Conservation (phyloP, 2,797 vertebrate species). For the Trachurus trachurus region DNA sequence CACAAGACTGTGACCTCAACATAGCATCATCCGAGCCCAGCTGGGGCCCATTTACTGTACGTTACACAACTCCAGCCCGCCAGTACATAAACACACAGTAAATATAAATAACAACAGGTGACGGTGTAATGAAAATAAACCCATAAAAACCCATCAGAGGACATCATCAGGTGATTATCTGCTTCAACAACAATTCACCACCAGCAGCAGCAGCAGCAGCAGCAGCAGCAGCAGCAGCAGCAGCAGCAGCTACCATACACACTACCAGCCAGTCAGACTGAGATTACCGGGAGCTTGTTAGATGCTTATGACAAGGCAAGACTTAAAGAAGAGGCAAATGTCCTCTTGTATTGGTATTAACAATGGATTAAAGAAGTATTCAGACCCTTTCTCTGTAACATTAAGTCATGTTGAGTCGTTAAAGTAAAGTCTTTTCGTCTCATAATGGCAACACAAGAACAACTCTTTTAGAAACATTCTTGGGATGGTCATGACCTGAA, state of each 20-base stretch:
- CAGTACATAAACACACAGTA: too few relatives aligned
- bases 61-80: neutral
- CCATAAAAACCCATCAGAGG: too few relatives aligned
- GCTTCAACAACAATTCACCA: neutral
- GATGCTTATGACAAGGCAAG: slow-evolving; percentile 36
- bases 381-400: neutral
- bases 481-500: too few relatives aligned
- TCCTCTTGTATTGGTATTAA: slow-evolving; percentile 7
- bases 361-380: neutral
- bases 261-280: slow-evolving; percentile 12
- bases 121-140: neutral
- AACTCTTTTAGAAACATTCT: too few relatives aligned
- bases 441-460: too few relatives aligned
- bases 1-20: slow-evolving; percentile 73
- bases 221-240: too few relatives aligned
- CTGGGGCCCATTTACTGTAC: slow-evolving; percentile 45
- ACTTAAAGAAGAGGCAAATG: neutral
- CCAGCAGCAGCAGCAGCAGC: too few relatives aligned
- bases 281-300: slow-evolving; percentile 48
- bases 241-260: neutral
- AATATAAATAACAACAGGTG: too few relatives aligned
- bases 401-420: neutral
- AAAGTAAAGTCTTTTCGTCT: too few relatives aligned
- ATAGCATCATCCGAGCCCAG: slow-evolving; percentile 45
- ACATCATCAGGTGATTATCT: neutral